phyloP scores from a whole-genome alignment of 2,797 vertebrate genomes.

The Salarias fasciatus region DNA sequence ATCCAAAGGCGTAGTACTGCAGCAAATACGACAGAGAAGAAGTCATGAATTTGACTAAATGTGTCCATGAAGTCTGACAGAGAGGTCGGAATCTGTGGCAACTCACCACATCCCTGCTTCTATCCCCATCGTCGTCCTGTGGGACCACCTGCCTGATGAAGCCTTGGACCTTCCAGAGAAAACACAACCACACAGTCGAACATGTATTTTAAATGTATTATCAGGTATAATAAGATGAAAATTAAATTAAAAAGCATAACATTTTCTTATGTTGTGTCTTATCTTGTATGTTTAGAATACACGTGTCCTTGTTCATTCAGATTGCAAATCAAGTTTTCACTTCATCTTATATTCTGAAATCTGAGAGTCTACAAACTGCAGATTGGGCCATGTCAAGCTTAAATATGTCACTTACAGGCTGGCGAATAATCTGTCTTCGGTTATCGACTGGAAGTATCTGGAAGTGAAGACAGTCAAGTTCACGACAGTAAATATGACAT shows the following conservation, averaged over 20 bases:
- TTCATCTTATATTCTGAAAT: too few species aligned
- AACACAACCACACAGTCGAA: conserved; percentile 8
- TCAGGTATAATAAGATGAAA: too few species aligned
- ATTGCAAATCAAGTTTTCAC: too few species aligned
- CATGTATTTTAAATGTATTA: not conserved
- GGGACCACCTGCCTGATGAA: conserved; percentile 72
- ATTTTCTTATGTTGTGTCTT: too few species aligned
- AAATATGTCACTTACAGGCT: conserved; percentile 55
- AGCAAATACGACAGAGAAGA: conserved; percentile 8
- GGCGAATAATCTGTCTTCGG: conserved; percentile 18
- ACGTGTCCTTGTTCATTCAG: too few species aligned
- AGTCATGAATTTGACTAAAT: not conserved
- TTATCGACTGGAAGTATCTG: conserved; percentile 65
- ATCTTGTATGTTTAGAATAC: too few species aligned
- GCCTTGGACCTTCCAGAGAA: conserved; percentile 55
- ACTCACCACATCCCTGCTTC: conserved; percentile 60
- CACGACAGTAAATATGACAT: not conserved
- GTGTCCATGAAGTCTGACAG: not conserved
- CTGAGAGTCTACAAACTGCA: not conserved
- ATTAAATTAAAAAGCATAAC: too few species aligned
- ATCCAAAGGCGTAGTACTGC: conserved; percentile 65
- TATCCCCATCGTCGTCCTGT: conserved; percentile 30
- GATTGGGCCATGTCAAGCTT: not conserved
- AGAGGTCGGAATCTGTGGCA: not conserved
- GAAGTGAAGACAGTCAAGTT: conserved; percentile 13